Evolutionary conservation across 2,888 invertebrate genomes (phyloP).

Genomic region (Monoplex corrugatus): DNA sequence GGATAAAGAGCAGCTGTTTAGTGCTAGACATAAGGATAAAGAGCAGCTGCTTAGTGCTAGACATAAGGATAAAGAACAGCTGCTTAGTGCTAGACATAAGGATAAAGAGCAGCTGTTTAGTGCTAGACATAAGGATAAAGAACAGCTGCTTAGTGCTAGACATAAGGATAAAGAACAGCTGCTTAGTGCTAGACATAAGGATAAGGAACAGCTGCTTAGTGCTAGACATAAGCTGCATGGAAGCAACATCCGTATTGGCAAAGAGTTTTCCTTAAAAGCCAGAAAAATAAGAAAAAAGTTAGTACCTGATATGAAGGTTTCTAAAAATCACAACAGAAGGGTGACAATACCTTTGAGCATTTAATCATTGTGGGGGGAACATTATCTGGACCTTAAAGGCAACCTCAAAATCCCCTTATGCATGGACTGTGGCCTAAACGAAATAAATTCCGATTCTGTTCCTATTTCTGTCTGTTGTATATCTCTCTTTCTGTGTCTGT

Average conservation of each 20-base stretch:
- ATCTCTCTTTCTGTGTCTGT: too few relatives aligned
- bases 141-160: background rate
- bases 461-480: too few relatives aligned
- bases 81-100: background rate
- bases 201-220: background rate
- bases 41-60: background rate
- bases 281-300: background rate
- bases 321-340: background rate
- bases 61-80: background rate
- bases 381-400: background rate
- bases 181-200: background rate
- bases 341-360: background rate
- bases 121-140: background rate
- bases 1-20: too few relatives aligned
- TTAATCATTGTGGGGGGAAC: background rate
- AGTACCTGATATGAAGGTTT: background rate
- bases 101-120: too few relatives aligned
- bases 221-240: background rate
- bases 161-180: background rate
- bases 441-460: background rate
- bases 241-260: background rate
- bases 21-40: background rate
- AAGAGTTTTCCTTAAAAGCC: background rate
- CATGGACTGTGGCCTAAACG: background rate
- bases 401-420: background rate